These are phyloP conservation scores for Mola mola DNA, from an alignment of 2,113 vertebrate species.

Conservation along the genomic window DNA sequence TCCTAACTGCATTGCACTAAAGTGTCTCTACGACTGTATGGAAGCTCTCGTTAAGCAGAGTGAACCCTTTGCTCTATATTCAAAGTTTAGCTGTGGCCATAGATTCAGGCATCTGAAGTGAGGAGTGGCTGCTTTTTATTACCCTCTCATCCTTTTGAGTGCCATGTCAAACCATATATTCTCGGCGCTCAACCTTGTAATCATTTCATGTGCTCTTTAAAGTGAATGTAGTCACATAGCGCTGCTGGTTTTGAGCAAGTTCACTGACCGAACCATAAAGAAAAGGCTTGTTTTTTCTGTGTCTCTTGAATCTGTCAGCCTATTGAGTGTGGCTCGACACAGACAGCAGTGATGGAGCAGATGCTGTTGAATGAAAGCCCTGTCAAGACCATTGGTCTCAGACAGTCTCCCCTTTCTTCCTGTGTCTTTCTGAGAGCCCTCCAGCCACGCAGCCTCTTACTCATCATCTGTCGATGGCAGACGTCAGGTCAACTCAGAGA, in stretches of 20 bases:
- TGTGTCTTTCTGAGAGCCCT: constrained; percentile 53
- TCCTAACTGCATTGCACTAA: no score
- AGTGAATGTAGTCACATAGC: no score
- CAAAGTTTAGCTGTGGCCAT: no score
- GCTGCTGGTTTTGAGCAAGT: constrained; percentile 26
- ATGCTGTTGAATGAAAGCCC: constrained; percentile 66
- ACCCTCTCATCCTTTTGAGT: background rate
- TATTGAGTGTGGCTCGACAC: constrained; percentile 41
- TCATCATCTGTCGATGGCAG: constrained; percentile 71
- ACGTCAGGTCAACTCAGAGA: constrained; percentile 52
- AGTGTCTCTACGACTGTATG: no score
- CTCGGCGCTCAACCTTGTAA: constrained; percentile 27
- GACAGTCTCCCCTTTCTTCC: constrained; percentile 71
- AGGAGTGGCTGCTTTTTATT: background rate
- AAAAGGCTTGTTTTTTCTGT: constrained; percentile 52
- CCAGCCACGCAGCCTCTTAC: constrained; percentile 50
- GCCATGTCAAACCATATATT: constrained; percentile 18
- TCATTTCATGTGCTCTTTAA: constrained; percentile 28
- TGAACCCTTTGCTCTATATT: no score
- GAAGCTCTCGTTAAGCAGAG: no score
- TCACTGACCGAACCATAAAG: constrained; percentile 59
- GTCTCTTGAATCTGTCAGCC: constrained; percentile 42
- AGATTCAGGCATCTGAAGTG: no score
- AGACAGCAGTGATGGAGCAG: constrained; percentile 51
- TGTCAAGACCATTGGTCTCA: constrained; percentile 62